Base-by-base conservation (phyloP, 1,140 invertebrate species). In the Monochamus saltuarius region DNA sequence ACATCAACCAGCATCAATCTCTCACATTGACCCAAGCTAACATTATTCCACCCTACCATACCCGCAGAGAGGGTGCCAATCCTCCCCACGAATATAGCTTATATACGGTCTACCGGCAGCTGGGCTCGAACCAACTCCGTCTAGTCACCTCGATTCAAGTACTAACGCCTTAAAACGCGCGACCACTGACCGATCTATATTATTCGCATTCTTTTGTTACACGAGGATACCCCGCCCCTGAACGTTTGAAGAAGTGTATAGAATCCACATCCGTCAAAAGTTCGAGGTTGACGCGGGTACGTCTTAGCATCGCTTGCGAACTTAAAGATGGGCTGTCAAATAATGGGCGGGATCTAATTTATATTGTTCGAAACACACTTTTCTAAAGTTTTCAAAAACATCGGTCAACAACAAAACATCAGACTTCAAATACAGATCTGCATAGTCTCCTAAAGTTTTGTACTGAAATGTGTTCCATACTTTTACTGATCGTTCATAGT, bases 401-500 rank as follows among this genome's bases (percentile, higher is more conserved):
- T 78, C 76, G 7, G 68, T 56, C 13, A 80, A 64, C 4, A 80
- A 45, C 10, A 80, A 51, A 7, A 80, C 74, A 69, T 80, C 76
- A 10, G 68, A 68, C 62, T 74, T 76, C 8, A 77, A 51, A 63
- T 79, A 80, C 10, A 80, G 47, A 56, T 78, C 70, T 37, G 74
- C 70, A 69, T 78, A 80, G 22, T 81, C 71, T 7, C 70, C 60
- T 13, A 81, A 37, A 45, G 51, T 74, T 63, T 70, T 50, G 45
- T n/a, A 39, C 11, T 46, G 9, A 56, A 64, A 79, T 46, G 65
- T 63, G 69, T 82, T 80, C 63, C 81, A 83, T 9, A 80, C 78
- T 2, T 52, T 34, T 16, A 37, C 7, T 75, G 56, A 38, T 78
- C 64, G 59, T 68, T 50, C 7, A 77, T 79, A 45, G 40, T 57